Evolutionary conservation across 2,113 vertebrate genomes (phyloP).

Genomic region (Hydrochoerus hydrochaeris): DNA sequence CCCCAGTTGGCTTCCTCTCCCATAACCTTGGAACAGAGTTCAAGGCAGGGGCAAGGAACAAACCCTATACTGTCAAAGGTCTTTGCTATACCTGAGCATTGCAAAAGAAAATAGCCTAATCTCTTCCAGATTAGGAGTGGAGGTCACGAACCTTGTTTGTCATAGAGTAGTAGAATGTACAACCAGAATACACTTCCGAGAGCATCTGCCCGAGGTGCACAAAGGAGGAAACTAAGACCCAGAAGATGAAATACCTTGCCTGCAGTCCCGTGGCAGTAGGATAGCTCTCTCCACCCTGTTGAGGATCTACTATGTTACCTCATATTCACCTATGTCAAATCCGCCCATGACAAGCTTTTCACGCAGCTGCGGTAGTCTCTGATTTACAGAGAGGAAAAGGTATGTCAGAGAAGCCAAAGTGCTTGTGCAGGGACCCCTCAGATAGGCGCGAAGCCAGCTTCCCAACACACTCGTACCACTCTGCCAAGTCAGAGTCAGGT

Average conservation of each 20-base stretch:
- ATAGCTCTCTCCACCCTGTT: not conserved
- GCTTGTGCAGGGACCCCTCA: not conserved
- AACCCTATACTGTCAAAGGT: slow-evolving; percentile 19
- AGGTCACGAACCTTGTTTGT: slow-evolving; percentile 20
- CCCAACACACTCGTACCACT: not conserved
- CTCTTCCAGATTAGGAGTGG: not conserved
- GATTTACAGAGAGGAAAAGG: not conserved
- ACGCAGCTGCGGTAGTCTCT: not conserved
- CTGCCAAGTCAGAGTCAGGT: not conserved
- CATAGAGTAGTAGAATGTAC: not conserved
- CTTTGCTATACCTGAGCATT: slow-evolving; percentile 49
- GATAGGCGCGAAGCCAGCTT: not conserved
- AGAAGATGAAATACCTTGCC: not conserved
- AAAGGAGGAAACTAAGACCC: not conserved
- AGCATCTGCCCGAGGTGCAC: not conserved
- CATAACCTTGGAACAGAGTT: slow-evolving; percentile 28
- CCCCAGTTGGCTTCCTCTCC: slow-evolving; percentile 1
- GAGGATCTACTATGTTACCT: not conserved
- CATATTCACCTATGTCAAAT: not conserved
- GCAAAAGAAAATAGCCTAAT: slow-evolving; percentile 28
- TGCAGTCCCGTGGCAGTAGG: not conserved
- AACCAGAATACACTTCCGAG: not conserved
- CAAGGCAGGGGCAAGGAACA: not conserved
- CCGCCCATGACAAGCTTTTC: not conserved
- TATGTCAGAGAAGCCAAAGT: not conserved